A percentile compares a stretch with the other conserved stretches of the same genome.
Conservation (phyloP, 1,140 invertebrate genomes). For the Macrosteles quadrilineatus region DNA sequence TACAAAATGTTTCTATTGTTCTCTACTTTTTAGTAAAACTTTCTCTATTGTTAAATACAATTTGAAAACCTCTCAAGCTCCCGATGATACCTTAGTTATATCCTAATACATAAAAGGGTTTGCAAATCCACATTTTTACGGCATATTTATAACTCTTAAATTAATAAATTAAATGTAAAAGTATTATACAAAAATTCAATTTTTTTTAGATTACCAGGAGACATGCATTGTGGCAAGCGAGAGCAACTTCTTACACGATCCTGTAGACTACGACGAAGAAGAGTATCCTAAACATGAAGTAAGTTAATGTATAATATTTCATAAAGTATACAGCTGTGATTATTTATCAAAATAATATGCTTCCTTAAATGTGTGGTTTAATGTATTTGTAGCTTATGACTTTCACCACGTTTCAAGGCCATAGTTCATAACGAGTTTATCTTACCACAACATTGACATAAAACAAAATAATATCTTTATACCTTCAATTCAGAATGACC, state of each 20-base stretch:
- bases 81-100: too few species aligned
- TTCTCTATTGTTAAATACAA: too few species aligned
- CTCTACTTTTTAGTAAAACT: too few species aligned
- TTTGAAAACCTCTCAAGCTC: too few species aligned
- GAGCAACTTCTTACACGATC: constrained; percentile 16
- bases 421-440: not conserved
- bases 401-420: not conserved
- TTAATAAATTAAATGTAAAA: too few species aligned
- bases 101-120: too few species aligned
- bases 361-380: too few species aligned
- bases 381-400: too few species aligned
- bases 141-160: too few species aligned
- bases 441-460: not conserved
- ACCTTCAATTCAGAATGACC: not conserved
- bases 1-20: too few species aligned
- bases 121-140: too few species aligned
- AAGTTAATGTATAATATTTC: not conserved
- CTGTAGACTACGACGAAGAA: constrained; percentile 9
- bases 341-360: not conserved
- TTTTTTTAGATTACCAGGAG: constrained; percentile 18
- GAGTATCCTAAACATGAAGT: constrained; percentile 14
- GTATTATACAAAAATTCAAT: too few species aligned
- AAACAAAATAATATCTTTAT: not conserved
- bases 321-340: not conserved
- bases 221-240: constrained; percentile 14